Base-by-base conservation (phyloP, 2,888 invertebrate genomes). In the Lordiphosa andalusiaca region DNA sequence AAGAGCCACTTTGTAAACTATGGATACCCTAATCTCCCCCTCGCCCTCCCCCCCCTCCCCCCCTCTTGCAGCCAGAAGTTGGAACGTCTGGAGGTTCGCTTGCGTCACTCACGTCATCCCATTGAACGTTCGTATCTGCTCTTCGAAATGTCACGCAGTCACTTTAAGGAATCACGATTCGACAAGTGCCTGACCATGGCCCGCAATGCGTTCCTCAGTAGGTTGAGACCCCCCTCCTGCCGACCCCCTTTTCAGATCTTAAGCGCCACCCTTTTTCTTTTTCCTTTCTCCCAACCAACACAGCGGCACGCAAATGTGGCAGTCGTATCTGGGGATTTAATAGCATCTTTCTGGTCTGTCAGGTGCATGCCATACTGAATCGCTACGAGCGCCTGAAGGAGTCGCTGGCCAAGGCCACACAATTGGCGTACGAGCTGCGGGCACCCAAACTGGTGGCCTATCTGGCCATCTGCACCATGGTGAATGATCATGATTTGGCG, bases 281-380 rank as follows among this genome's bases (percentile, higher is more conserved):
- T n/a, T n/a, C n/a, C n/a, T n/a, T n/a, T 25, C 16, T 16, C 16
- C 9, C 12, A 7, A 1, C 7, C 0, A 25, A 1, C 1, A 25
- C 50, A 81, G 86, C 86, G 69, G 69, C 83, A 0, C 73, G 65
- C 40, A 57, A 25, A 9, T 86, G 83, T 68, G 73, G 77, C 30
- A 86, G 84, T 38, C 9, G 58, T 6, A 54, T 85, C 1, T 88
- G 88, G 88, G 70, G 69, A 3, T 86, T 88, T 33, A 73, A 87
- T 3, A 73, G 78, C 47, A 56, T 65, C 0, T 73, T 87, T 46
- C 48, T 87, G 6, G 74, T 81, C 30, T 81, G 84, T 21, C 86
- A 87, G 49, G 71, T 87, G 4, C 84, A 87, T 48, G 86, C 86
- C 0, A 64, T 71, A 1, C 67, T 87, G 6, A 73, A 75, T 47